A percentile compares a stretch with the other conserved stretches of the same genome.
Evolutionary conservation across 2,797 vertebrate genomes (phyloP).

Genomic region (Octomys mimax): DNA sequence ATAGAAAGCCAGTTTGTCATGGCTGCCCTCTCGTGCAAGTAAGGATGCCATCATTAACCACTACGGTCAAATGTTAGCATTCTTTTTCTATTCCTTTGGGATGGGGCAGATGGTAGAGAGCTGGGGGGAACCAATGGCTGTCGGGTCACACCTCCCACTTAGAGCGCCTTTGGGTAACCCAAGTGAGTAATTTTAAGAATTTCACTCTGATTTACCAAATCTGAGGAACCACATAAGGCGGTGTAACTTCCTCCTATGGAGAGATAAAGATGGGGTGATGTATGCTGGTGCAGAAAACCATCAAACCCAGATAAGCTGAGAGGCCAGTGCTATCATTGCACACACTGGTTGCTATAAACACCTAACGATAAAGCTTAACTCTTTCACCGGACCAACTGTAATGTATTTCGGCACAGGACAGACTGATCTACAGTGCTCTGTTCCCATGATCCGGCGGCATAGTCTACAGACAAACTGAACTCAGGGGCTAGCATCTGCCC

Average conservation of each 20-base stretch:
- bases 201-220: neutral
- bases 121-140: neutral
- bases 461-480: neutral
- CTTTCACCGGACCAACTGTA: neutral
- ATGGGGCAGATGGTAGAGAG: slow-evolving; percentile 76
- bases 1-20: slow-evolving; percentile 76
- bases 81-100: slow-evolving; percentile 79
- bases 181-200: neutral
- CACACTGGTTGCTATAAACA: neutral
- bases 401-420: rapidly evolving
- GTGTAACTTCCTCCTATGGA: slow-evolving; percentile 22
- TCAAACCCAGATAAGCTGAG: neutral
- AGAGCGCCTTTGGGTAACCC: neutral
- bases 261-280: neutral
- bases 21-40: slow-evolving; percentile 61
- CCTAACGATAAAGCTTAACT: neutral
- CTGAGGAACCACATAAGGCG: neutral
- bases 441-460: neutral
- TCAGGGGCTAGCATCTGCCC: neutral
- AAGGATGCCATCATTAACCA: slow-evolving; percentile 64
- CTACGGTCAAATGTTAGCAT: slow-evolving; percentile 77
- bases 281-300: neutral
- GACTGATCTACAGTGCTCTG: rapidly evolving
- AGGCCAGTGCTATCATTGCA: neutral
- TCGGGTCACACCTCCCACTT: neutral